These are phyloP conservation scores for Pristionchus fissidentatus DNA, from an alignment of 2,888 invertebrate genomes.

Conservation along the genomic window DNA sequence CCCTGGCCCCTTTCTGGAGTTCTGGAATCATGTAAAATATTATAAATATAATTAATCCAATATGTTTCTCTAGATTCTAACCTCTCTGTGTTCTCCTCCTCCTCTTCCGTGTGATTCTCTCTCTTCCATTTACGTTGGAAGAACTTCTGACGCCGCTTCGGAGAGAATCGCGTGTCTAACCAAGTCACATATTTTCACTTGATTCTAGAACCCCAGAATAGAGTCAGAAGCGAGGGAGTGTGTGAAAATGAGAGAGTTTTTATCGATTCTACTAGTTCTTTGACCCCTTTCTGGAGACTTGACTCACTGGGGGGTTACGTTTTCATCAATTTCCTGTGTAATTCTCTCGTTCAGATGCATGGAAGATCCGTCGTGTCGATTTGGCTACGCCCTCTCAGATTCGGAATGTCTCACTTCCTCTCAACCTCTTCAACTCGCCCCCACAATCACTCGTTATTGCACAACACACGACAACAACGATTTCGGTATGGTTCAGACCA, in stretches of 20 bases:
- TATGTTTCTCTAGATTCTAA: background rate
- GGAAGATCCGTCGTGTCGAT: conserved; percentile 25
- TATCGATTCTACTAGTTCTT: background rate
- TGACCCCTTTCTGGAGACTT: too few species aligned
- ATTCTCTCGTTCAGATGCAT: conserved; percentile 32
- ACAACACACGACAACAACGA: conserved; percentile 13
- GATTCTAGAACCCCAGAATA: background rate
- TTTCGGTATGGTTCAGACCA: conserved; percentile 24
- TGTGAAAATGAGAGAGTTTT: background rate
- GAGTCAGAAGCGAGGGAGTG: too few species aligned
- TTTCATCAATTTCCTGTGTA: too few species aligned
- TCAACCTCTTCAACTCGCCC: conserved; percentile 41
- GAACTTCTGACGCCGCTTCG: background rate
- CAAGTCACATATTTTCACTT: background rate
- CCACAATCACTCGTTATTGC: conserved; percentile 43
- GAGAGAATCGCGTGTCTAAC: background rate
- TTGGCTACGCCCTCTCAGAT: background rate
- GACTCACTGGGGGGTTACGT: too few species aligned
- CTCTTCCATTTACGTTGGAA: conserved; percentile 38
- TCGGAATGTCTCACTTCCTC: conserved; percentile 32
- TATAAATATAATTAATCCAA: too few species aligned
- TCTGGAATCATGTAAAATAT: too few species aligned
- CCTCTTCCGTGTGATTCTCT: conserved; percentile 27
- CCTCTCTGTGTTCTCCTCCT: conserved; percentile 18
- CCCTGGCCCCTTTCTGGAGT: too few species aligned